These are phyloP conservation scores for Melanaphis sacchari DNA, from an alignment of 1,140 invertebrate species.

Conservation along the genomic window DNA sequence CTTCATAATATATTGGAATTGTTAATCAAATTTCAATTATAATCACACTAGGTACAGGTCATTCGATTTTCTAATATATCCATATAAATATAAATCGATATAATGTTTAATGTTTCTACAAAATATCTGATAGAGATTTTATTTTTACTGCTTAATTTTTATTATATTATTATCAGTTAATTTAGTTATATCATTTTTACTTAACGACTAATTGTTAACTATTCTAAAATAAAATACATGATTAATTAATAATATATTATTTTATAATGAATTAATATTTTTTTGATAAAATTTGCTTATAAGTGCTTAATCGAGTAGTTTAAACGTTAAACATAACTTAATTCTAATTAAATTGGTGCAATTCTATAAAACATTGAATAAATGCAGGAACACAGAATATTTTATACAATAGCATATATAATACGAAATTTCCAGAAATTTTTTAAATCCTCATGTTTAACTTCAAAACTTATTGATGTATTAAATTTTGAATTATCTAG, in stretches of 20 bases:
- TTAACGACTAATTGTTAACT: not conserved
- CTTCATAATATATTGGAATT: not conserved
- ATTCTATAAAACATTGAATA: not conserved
- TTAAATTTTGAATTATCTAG: not conserved
- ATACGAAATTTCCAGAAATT: not conserved
- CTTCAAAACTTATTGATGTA: not conserved
- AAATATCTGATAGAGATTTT: not conserved
- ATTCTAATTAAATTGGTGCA: not conserved
- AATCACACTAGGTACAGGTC: too few relatives aligned
- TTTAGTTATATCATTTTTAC: not conserved
- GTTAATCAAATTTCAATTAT: not conserved
- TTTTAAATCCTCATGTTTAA: not conserved
- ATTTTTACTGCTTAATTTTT: not conserved
- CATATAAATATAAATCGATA: not conserved
- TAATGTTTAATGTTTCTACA: too few relatives aligned
- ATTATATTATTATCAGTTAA: not conserved
- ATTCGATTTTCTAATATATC: not conserved
- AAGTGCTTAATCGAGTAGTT: not conserved
- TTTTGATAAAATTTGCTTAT: not conserved
- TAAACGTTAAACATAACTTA: not conserved
- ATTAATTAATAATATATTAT: not conserved
- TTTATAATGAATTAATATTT: not conserved
- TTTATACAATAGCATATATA: not conserved
- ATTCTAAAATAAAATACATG: not conserved
- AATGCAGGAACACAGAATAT: not conserved